Percentiles rank a stretch among this genome's conserved stretches.
phyloP scores from a whole-genome alignment of 1,140 invertebrate genomes.

The Andrena cerasifolii region DNA sequence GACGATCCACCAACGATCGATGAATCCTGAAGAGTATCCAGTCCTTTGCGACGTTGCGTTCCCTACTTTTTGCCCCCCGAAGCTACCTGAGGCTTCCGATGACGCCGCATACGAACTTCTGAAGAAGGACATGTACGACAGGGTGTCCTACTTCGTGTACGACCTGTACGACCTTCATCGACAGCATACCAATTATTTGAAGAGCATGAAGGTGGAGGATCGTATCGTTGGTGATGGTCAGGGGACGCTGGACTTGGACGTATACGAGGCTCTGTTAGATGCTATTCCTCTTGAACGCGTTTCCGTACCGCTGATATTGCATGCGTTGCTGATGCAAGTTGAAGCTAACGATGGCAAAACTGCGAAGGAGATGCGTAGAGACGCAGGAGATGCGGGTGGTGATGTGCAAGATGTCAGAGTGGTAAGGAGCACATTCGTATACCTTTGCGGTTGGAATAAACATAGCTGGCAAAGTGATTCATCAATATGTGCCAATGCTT shows the following conservation, averaged over 20 bases:
- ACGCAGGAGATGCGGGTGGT: too few relatives aligned
- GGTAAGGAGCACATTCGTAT: too few relatives aligned
- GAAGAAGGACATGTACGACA: conserved; percentile 81
- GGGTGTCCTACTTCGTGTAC: conserved; percentile 81
- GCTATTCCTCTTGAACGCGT: conserved; percentile 79
- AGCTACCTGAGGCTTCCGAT: conserved; percentile 55
- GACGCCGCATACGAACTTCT: conserved; percentile 71
- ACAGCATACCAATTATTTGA: conserved; percentile 81
- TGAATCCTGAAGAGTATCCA: conserved; percentile 67
- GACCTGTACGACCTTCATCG: conserved; percentile 82
- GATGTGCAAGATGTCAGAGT: too few relatives aligned
- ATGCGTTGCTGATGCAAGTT: conserved; percentile 79
- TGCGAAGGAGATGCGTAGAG: neutral
- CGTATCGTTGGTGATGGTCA: conserved; percentile 71
- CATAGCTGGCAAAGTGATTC: too few relatives aligned
- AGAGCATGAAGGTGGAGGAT: conserved; percentile 77
- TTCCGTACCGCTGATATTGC: conserved; percentile 78
- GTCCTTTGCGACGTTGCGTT: conserved; percentile 80
- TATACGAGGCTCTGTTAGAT: conserved; percentile 74
- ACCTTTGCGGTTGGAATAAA: too few relatives aligned
- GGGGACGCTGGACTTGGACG: conserved; percentile 44
- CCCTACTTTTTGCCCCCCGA: conserved; percentile 78
- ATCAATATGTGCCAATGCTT: too few relatives aligned
- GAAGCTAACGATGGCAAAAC: conserved; percentile 26
- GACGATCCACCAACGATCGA: conserved; percentile 56